These are phyloP conservation scores for Scaptomyza montana DNA, from an alignment of 1,140 invertebrate genomes.

Conservation along the genomic window DNA sequence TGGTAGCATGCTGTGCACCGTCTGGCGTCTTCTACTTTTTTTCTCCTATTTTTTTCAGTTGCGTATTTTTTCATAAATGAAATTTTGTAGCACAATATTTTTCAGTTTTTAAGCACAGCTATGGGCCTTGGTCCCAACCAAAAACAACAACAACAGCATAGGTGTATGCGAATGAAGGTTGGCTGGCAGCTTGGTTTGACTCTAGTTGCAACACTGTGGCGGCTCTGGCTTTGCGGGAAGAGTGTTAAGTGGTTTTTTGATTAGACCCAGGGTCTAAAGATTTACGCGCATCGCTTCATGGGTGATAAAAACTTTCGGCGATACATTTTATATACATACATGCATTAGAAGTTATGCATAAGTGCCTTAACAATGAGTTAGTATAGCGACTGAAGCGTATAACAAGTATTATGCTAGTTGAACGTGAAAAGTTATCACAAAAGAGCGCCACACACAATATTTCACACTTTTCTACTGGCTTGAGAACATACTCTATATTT, in stretches of 20 bases:
- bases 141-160: neutral
- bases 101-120: conserved; percentile 62
- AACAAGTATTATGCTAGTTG: neutral
- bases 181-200: neutral
- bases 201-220: neutral
- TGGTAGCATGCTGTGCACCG: conserved; percentile 25
- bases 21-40: conserved; percentile 25
- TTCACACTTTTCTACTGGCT: conserved; percentile 7
- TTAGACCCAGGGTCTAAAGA: conserved; percentile 61
- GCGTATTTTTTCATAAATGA: conserved; percentile 61
- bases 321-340: neutral
- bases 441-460: conserved; percentile 8
- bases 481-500: neutral
- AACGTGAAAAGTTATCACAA: conserved; percentile 28
- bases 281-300: conserved; percentile 52
- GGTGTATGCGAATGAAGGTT: too few relatives aligned
- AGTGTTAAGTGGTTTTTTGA: conserved; percentile 77
- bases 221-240: conserved; percentile 17
- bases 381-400: neutral
- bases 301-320: conserved; percentile 37
- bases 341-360: conserved; percentile 43
- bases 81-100: conserved; percentile 74
- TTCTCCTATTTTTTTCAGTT: neutral
- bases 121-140: conserved; percentile 4
- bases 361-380: conserved; percentile 26